Conservation (phyloP, 1,140 invertebrate genomes). For the Zophobas morio region DNA sequence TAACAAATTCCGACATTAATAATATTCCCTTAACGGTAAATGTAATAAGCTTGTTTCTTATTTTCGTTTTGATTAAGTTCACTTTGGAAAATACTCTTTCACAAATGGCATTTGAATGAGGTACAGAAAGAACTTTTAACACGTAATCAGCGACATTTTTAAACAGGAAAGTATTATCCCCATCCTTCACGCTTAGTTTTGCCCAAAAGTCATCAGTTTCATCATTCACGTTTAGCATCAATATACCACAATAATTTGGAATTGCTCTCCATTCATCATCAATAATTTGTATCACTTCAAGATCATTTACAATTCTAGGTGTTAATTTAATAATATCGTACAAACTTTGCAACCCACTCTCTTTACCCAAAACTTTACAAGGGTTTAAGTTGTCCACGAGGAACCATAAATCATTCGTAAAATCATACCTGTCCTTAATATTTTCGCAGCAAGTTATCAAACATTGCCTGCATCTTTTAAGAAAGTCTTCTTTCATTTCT, state of each 20-base stretch:
- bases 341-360: too few species aligned
- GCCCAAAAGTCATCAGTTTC: background rate
- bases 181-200: background rate
- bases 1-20: constrained; percentile 7
- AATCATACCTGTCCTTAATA: too few species aligned
- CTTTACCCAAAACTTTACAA: too few species aligned
- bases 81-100: constrained; percentile 47
- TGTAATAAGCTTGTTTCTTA: constrained; percentile 38
- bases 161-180: background rate
- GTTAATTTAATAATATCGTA: too few species aligned
- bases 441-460: too few species aligned
- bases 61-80: constrained; percentile 47
- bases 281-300: background rate
- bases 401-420: too few species aligned
- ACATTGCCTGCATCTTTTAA: too few species aligned
- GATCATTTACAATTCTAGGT: too few species aligned
- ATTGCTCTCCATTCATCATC: background rate
- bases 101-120: constrained; percentile 20
- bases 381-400: too few species aligned
- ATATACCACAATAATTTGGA: background rate
- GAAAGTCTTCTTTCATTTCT: too few species aligned
- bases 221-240: background rate
- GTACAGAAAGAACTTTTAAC: constrained; percentile 3
- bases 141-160: background rate
- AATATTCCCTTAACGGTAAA: constrained; percentile 19